phyloP scores from a whole-genome alignment of 2,113 vertebrate species.

The Eulemur rufifrons region DNA sequence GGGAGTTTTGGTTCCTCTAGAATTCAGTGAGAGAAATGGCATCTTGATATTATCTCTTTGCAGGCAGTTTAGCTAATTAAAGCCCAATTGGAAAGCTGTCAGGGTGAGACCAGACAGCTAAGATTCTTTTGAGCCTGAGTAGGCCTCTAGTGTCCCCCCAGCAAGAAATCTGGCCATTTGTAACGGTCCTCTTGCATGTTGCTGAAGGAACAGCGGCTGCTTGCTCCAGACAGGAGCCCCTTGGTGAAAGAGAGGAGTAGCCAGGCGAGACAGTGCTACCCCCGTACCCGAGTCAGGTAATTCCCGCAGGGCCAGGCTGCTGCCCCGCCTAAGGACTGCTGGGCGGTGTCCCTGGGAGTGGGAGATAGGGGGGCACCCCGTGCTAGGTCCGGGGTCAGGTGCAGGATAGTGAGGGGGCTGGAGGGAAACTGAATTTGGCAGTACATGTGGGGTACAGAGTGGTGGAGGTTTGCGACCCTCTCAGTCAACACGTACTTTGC shows the following conservation, averaged over 20 bases:
- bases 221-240: neutral
- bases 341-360: neutral
- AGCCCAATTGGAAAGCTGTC: neutral
- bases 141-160: neutral
- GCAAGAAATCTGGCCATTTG: neutral
- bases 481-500: neutral
- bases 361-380: too few species aligned
- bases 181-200: fast-evolving
- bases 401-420: fast-evolving
- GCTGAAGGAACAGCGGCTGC: neutral
- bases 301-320: neutral
- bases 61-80: fast-evolving
- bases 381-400: neutral
- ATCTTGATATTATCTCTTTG: fast-evolving
- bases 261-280: neutral
- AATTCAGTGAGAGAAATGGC: too few species aligned
- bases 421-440: neutral
- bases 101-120: neutral
- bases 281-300: neutral
- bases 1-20: fast-evolving
- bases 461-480: neutral
- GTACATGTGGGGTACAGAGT: fast-evolving
- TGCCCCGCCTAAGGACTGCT: neutral
- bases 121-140: neutral
- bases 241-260: neutral